Evolutionary conservation across 37 sponge, comb jelly and placozoan genomes (phyloP), one percentile per base, ranked within the genome.

Genomic region (Trichoplax adhaerens): DNA sequence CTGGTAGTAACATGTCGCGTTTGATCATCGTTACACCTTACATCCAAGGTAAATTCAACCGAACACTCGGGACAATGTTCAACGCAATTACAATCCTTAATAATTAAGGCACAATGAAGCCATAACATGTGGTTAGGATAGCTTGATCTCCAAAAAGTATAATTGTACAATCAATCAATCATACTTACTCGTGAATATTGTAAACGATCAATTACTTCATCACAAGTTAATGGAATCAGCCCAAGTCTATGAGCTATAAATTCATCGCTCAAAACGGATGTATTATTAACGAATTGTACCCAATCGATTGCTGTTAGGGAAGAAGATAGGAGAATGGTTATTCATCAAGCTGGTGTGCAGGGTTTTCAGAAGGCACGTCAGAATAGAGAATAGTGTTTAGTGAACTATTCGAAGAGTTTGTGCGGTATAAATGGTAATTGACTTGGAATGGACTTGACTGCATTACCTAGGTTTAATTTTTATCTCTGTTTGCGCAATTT

Each of bases 191-290:
- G 66, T 10, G 90, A 85, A 66, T 97, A 89, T 5, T 63, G 78
- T 55, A 97, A 66, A 54, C 70, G 72, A 58, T 97, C 99, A 47
- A 97, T 90, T 0, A 92, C 74, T 1, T 92, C 90, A 69, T 97
- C 99, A 64, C 94, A 91, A 10, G 94, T 97, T 62, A 97, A 82
- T 5, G 99, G 99, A 3, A 97, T 85, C 50, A 97, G 74, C 0
- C 91, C 95, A 54, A 97, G 64, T 62, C 99, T 62, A 76, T 97
- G 99, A 4, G 94, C 90, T 58, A 97, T 81, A 74, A 97, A 97
- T 79, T 97, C 99, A 68, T 97, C 99, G 58, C 89, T 92, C 1
- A 97, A 84, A 3, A 97, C 99, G 0, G 94, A 91, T 0, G 99
- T 87, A 81, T 97, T 97, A 65, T 69, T 83, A 54, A 86, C 76